These are phyloP conservation scores for Palythoa grandiflora DNA, from an alignment of 92 coral and sea anemone species.

Conservation along the genomic window DNA sequence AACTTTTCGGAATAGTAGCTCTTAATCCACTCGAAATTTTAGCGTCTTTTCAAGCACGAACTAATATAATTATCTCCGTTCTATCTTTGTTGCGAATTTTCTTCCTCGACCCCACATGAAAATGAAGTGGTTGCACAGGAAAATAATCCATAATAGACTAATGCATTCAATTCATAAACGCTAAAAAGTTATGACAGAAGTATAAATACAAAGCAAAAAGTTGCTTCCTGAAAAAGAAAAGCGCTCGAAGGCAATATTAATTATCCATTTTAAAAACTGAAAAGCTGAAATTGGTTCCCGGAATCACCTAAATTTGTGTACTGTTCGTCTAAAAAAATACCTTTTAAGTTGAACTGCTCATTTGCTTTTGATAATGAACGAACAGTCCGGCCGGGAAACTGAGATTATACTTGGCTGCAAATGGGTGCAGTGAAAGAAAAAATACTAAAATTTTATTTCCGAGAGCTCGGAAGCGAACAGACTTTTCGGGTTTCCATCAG, in stretches of 20 bases:
- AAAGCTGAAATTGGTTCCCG: neutral
- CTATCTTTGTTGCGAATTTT: neutral
- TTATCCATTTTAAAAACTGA: neutral
- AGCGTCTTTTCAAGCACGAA: neutral
- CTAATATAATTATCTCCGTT: neutral
- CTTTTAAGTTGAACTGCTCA: too few relatives aligned
- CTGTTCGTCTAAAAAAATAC: neutral
- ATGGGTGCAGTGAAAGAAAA: too few relatives aligned
- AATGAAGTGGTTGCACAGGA: neutral
- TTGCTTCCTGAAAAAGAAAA: neutral
- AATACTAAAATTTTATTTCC: too few relatives aligned
- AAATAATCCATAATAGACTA: too few relatives aligned
- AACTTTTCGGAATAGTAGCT: neutral
- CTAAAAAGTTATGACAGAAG: neutral
- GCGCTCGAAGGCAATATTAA: neutral
- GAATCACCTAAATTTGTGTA: neutral
- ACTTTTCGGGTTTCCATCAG: too few relatives aligned
- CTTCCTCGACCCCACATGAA: too few relatives aligned
- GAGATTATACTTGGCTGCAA: too few relatives aligned
- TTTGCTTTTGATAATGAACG: too few relatives aligned
- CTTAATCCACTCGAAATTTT: neutral
- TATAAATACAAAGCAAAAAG: neutral
- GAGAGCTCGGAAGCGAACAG: too few relatives aligned
- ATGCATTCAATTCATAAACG: neutral
- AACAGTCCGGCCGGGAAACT: too few relatives aligned